These are phyloP conservation scores for Eretmochelys imbricata DNA, from an alignment of 2,113 vertebrate genomes.

Conservation along the genomic window DNA sequence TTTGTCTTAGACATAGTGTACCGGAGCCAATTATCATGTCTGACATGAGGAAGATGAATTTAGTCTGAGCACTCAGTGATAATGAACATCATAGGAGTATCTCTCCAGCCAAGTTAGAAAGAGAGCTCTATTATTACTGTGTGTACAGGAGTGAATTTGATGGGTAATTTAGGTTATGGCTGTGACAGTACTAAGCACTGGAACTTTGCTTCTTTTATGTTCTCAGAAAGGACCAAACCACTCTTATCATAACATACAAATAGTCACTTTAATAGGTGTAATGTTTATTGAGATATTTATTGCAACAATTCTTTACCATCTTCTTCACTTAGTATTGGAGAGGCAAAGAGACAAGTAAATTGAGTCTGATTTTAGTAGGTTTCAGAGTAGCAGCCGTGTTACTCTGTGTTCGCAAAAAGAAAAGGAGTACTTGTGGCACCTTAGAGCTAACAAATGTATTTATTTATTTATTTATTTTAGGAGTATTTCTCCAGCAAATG, in stretches of 20 bases:
- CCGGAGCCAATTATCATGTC: background rate
- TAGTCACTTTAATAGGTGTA: background rate
- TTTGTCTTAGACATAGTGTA: fast-evolving
- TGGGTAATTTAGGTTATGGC: background rate
- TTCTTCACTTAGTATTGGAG: background rate
- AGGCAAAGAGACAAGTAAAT: background rate
- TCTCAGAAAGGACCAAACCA: background rate
- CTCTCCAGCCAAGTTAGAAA: background rate
- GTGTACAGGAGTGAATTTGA: background rate
- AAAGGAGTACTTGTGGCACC: too few species aligned
- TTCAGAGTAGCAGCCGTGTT: too few species aligned
- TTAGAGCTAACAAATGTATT: too few species aligned
- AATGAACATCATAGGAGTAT: background rate
- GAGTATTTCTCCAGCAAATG: background rate
- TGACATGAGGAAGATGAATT: background rate
- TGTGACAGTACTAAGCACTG: background rate
- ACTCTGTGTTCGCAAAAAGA: too few species aligned
- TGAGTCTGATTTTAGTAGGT: background rate
- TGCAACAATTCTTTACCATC: background rate
- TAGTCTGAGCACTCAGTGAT: background rate
- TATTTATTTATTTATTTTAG: too few species aligned
- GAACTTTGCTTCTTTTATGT: background rate
- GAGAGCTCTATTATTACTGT: background rate
- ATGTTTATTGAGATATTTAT: background rate
- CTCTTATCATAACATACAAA: background rate